A percentile compares a stretch with the other conserved stretches of the same genome.
phyloP scores from a whole-genome alignment of 2,113 vertebrate species.

The Microtus pennsylvanicus region DNA sequence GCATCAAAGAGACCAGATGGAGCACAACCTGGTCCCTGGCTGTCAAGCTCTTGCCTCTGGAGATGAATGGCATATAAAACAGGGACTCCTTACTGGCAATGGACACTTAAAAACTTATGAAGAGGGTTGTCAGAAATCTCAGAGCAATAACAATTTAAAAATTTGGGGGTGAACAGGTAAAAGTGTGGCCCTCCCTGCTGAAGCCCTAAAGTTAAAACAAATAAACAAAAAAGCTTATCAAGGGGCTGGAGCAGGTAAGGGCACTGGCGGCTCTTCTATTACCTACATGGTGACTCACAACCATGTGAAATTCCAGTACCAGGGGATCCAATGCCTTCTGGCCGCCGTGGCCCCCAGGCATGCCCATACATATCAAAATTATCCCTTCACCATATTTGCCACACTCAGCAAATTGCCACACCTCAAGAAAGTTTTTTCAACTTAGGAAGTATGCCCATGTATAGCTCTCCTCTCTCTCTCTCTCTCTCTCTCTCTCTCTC shows the following conservation, averaged over 20 bases:
- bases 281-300: neutral
- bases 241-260: neutral
- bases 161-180: neutral
- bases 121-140: neutral
- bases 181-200: neutral
- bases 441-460: neutral
- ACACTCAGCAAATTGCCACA: neutral
- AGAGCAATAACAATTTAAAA: neutral
- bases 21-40: neutral
- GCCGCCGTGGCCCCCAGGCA: neutral
- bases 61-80: neutral
- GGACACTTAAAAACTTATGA: neutral
- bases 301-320: neutral
- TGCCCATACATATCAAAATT: neutral
- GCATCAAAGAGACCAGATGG: neutral
- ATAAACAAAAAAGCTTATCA: neutral
- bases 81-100: neutral
- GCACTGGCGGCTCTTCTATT: too few relatives aligned
- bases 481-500: too few relatives aligned
- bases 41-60: neutral
- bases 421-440: constrained; percentile 2
- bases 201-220: neutral
- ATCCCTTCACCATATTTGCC: neutral
- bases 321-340: neutral
- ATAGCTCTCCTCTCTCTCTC: neutral